These are phyloP conservation scores for Thalassarche chlororhynchos DNA, from an alignment of 2,113 vertebrate genomes.

Conservation along the genomic window DNA sequence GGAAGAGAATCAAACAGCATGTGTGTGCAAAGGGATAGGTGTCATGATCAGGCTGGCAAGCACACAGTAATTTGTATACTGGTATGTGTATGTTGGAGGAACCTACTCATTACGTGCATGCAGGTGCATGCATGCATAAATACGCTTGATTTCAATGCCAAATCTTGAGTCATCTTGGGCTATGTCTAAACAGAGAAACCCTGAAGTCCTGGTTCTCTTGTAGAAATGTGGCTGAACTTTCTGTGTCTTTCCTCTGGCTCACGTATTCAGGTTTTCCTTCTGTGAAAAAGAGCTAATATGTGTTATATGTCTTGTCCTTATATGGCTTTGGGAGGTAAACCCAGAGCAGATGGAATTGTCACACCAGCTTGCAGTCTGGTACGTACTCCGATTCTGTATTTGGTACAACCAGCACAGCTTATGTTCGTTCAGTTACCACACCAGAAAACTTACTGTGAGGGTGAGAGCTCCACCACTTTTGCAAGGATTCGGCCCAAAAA, in stretches of 20 bases:
- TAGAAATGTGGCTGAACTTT: not conserved
- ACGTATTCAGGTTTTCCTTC: not conserved
- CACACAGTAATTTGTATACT: not conserved
- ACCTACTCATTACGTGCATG: not conserved
- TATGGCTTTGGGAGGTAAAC: not conserved
- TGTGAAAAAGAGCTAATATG: not conserved
- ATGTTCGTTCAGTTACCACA: not conserved
- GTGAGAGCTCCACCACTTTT: not conserved
- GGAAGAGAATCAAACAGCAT: not conserved
- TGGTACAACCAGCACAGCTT: not conserved
- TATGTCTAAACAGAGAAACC: not conserved
- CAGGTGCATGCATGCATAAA: not conserved
- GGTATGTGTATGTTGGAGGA: not conserved
- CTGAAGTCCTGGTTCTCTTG: not conserved
- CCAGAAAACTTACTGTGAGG: not conserved
- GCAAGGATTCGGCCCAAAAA: not conserved
- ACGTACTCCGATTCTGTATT: not conserved
- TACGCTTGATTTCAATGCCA: not conserved
- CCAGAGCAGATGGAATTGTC: not conserved
- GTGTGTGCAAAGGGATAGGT: not conserved
- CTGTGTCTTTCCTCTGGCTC: not conserved
- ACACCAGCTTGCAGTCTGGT: not conserved
- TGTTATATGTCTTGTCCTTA: not conserved
- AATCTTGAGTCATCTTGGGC: not conserved
- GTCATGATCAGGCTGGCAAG: not conserved